A percentile compares a stretch with the other conserved stretches of the same genome.
These are phyloP conservation scores for Spea multiplicata DNA, from an alignment of 2,113 vertebrate genomes.

Conservation along the genomic window DNA sequence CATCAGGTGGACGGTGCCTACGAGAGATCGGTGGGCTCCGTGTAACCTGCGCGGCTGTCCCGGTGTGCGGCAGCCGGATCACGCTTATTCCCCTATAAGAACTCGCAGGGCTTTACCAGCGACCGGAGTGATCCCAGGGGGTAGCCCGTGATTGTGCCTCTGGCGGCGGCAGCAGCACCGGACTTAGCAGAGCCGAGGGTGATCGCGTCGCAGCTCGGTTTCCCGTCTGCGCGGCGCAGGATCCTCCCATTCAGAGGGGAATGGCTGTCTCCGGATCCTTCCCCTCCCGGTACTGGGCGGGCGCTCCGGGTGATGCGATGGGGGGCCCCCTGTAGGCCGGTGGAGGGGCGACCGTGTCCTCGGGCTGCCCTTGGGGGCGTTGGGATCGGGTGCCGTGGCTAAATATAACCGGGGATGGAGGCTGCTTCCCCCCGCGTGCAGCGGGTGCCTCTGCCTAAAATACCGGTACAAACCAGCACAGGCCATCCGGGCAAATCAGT, in stretches of 20 bases:
- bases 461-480: background rate
- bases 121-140: no score
- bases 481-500: no score
- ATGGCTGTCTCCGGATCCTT: constrained; percentile 14
- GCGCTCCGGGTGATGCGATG: background rate
- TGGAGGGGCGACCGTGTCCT: constrained; percentile 3
- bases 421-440: no score
- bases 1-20: constrained; percentile 24
- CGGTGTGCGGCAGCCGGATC: background rate
- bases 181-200: no score
- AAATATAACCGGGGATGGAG: no score
- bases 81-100: background rate
- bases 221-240: constrained; percentile 2
- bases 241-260: background rate
- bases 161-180: no score
- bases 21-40: background rate
- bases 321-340: constrained; percentile 33
- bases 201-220: background rate
- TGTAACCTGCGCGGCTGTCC: background rate
- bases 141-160: no score
- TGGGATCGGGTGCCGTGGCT: background rate
- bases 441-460: background rate
- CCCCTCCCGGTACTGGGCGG: constrained; percentile 39
- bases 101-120: no score
- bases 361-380: background rate